Base-by-base conservation (phyloP, 1,140 invertebrate genomes). In the Cydia amplana region DNA sequence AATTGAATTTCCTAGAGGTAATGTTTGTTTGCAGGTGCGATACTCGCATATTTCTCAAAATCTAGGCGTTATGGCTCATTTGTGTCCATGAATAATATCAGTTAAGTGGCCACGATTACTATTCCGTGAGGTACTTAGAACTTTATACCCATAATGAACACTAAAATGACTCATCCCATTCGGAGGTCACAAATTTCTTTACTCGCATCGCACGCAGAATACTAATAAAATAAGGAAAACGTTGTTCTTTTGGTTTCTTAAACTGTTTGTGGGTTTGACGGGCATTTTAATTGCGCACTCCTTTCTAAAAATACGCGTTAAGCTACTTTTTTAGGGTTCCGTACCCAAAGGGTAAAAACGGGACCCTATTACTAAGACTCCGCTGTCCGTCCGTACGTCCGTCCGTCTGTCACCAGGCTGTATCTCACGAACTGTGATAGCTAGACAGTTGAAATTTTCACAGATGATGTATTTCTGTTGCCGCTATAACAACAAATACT, bases 161-260 rank as follows among this genome's bases (percentile, higher is more conserved):
- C 82, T 83, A 83, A 81, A 84, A 78, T 91, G 89, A 90, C 74
- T 91, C 87, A 89, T 85, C 73, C 84, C 84, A 80, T 82, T 81
- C 79, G 74, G 80, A 77, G 82, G 84, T 80, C 78, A 90, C 84
- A 86, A 89, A 89, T 82, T 85, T 88, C 83, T 82, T 83, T 79
- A 82, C 78, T 77, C 78, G 72, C 75, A 25, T 72, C 72, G n/a
- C 46, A 60, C 20, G 32, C 75, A 36, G 88, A 82, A 90, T 91
- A 88, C 81, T 46, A 82, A 91, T 82, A 77, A 64, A 74, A 76
- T 60, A 72, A 85, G 86, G 85, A 90, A 87, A 90, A 86, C 76
- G 76, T 72, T 81, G 82, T 82, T 82, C 82, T 76, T 79, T 73
- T 43, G 40, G 63, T 76, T 23, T 49, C 14, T 79, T 79, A 75